Base-by-base conservation (phyloP, 2,888 invertebrate genomes). In the Hirtodrosophila alboralis region DNA sequence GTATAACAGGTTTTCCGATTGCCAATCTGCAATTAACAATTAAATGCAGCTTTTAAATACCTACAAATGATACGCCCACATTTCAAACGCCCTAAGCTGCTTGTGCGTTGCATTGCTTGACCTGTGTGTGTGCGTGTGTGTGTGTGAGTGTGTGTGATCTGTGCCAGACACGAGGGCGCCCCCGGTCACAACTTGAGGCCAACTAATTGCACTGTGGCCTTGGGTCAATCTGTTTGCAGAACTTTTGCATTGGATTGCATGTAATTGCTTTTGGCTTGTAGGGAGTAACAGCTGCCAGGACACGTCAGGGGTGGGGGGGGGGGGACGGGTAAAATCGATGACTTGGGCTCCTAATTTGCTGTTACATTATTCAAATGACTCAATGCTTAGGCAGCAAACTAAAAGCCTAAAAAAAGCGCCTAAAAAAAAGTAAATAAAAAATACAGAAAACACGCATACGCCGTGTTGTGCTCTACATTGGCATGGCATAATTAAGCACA, bases 401-500 rank as follows among this genome's bases (percentile, higher is more conserved):
- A 34, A 72, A 44, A 13, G 12, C 23, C 16, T 12, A 56, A 53
- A 44, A 53, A 31, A 49, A 33, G n/a, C n/a, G n/a, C n/a, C n/a
- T n/a, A 21, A 28, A 40, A 23, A 8, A 48, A 51, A 43, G n/a
- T 3, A 36, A 49, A 58, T 31, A 38, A 49, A 44, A 18, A 49
- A 45, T 23, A 33, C 21, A 51, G 8, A 8, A 54, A 73, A 61
- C 83, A 78, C 83, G 79, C 79, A 78, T 73, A 79, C 64, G 79
- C 70, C 76, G 58, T 40, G 61, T 56, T 62, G 41, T 49, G 59
- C 59, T 45, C 61, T 45, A 57, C 56, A 65, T 51, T 54, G 47
- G 60, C 67, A 79, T 54, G 47, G 60, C 67, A 79, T 79, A 83
- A 79, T 79, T 79, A 79, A 71, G 71, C 71, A 74, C 59, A 56